phyloP scores from a whole-genome alignment of 2,888 invertebrate genomes.

The Leucophenga montana region DNA sequence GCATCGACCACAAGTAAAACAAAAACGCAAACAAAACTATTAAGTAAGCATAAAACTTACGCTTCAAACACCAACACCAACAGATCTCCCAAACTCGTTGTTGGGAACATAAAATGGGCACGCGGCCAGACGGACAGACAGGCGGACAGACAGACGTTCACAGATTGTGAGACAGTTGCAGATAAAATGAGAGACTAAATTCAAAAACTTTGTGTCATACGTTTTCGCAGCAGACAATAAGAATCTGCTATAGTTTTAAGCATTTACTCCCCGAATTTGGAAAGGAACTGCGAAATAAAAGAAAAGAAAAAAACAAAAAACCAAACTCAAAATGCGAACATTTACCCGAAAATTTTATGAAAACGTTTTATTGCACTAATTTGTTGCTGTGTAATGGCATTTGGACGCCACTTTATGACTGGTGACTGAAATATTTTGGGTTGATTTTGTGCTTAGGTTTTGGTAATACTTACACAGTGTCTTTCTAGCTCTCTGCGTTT shows the following conservation, averaged over 20 bases:
- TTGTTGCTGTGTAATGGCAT: conserved; percentile 16
- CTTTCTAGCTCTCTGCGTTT: not conserved
- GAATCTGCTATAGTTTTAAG: conserved; percentile 3
- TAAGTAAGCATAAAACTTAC: conserved; percentile 58
- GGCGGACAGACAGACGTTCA: not conserved
- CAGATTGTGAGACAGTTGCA: not conserved
- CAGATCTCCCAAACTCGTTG: not conserved
- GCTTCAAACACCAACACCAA: not conserved
- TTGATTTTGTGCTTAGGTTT: not conserved
- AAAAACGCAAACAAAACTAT: conserved; percentile 60
- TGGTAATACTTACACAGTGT: not conserved
- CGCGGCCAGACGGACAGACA: not conserved
- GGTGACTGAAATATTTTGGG: conserved; percentile 1
- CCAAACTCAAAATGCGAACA: not conserved
- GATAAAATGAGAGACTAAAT: no score
- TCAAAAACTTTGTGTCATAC: not conserved
- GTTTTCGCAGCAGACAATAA: not conserved
- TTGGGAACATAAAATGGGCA: conserved; percentile 8
- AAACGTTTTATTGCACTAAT: conserved; percentile 16
- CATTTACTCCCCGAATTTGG: not conserved
- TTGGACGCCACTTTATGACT: conserved; percentile 16
- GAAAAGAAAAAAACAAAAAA: not conserved
- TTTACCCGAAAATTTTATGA: conserved; percentile 7
- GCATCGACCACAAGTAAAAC: conserved; percentile 15
- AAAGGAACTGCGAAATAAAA: not conserved